Percentiles rank a stretch among this genome's conserved stretches.
These are phyloP conservation scores for Gymnoscopelus microlampas DNA, from an alignment of 2,797 vertebrate species.

Conservation along the genomic window DNA sequence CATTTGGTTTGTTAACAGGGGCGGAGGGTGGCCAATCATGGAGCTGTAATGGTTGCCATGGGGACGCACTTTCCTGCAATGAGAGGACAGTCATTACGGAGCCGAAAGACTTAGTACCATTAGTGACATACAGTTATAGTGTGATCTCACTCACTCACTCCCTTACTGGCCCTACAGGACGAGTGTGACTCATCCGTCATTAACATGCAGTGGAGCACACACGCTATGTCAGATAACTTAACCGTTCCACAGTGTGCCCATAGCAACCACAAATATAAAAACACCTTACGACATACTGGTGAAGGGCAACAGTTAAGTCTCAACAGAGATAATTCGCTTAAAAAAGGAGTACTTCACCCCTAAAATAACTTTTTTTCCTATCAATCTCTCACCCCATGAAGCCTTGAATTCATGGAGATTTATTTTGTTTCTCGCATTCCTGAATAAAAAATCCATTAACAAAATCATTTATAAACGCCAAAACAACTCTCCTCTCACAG, in stretches of 20 bases:
- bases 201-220: conserved; percentile 65
- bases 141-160: conserved; percentile 29
- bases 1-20: conserved; percentile 96
- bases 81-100: conserved; percentile 60
- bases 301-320: too few species aligned
- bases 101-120: conserved; percentile 60
- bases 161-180: conserved; percentile 50
- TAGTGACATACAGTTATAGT: conserved; percentile 53
- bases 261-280: conserved; percentile 36
- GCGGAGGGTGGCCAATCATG: conserved; percentile 92
- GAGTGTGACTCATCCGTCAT: conserved; percentile 69
- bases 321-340: too few species aligned
- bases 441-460: too few species aligned
- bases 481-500: too few species aligned
- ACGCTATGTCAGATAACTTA: conserved; percentile 37
- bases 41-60: conserved; percentile 95
- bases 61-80: conserved; percentile 92
- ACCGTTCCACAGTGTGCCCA: conserved; percentile 29
- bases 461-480: too few species aligned
- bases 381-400: too few species aligned
- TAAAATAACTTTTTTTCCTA: too few species aligned
- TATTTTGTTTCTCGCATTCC: too few species aligned
- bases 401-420: too few species aligned
- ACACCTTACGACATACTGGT: not conserved
- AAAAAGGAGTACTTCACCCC: too few species aligned